Base-by-base conservation (phyloP, 2,888 invertebrate genomes). In the Rhingia rostrata region DNA sequence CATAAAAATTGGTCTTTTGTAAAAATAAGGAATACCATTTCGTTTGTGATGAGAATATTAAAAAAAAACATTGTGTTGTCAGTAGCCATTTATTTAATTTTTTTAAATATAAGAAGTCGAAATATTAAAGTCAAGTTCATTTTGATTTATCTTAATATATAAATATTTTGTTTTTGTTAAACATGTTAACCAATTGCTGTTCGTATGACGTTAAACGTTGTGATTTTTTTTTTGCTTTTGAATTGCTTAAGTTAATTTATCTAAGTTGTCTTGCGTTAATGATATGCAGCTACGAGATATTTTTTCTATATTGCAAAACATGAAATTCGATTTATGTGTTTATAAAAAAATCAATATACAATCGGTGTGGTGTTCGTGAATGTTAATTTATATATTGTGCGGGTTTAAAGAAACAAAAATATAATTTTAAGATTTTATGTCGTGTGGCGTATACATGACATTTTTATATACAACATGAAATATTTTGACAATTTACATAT, bases 231-330 rank as follows among this genome's bases (percentile, higher is more conserved):
- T 41, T 37, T 60, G 22, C 58, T 66, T 73, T n/a, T n/a, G 53
- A 61, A 43, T 67, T 66, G 60, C 32, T 33, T 67, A 35, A 77
- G 61, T 54, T 60, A 54, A 61, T 77, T 53, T 49, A 49, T 69
- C 67, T 77, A 77, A 69, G 9, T 39, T 43, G 35, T 58, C 39
- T 43, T 53, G n/a, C 63, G 64, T 30, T 69, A 64, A 70, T 84
- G 84, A 84, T 84, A 84, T 84, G 80, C 75, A 66, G 75, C 80
- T 84, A 80, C 80, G 33, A 74, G 61, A 83, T 83, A 75, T 73
- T 51, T 35, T 63, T 37, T 79, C 22, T 2, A 22, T 51, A 54
- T 33, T 61, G 69, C 61, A 33, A 47, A 74, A 74, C 30, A 30
- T 32, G 58, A 49, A 41, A 10, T 53, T 32, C 51, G 35, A 47